These are phyloP conservation scores for Coecobrya sp. DNA, from an alignment of 2,888 invertebrate species.

Conservation along the genomic window DNA sequence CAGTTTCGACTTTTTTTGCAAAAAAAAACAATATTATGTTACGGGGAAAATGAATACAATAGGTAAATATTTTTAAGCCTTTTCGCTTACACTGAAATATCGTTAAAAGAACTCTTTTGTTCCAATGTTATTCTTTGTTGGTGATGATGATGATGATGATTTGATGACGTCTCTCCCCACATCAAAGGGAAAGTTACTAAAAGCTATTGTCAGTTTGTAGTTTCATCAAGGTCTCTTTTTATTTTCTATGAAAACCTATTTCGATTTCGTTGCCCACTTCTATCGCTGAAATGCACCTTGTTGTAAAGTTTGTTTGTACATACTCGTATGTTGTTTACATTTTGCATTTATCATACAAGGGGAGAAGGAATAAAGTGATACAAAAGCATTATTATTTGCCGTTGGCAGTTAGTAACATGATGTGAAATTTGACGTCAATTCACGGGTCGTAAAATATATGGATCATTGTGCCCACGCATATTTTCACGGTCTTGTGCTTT, in stretches of 20 bases:
- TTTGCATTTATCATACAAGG: not conserved
- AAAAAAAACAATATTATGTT: not conserved
- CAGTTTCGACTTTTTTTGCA: not conserved
- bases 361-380: not conserved
- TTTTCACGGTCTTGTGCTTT: not conserved
- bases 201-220: conserved; percentile 25
- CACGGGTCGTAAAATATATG: conserved; percentile 38
- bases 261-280: not conserved
- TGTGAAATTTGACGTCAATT: not conserved
- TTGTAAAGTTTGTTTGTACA: not conserved
- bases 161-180: conserved; percentile 36
- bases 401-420: not conserved
- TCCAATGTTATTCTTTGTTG: conserved; percentile 15
- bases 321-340: not conserved
- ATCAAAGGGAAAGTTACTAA: conserved; percentile 7
- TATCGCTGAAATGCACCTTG: not conserved
- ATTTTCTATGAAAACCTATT: not conserved
- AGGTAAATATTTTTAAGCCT: not conserved
- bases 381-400: not conserved
- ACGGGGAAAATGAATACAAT: not conserved
- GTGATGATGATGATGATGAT: conserved; percentile 9
- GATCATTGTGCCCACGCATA: conserved; percentile 33
- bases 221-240: conserved; percentile 13
- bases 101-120: too few species aligned
- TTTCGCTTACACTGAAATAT: not conserved